A percentile compares a stretch with the other conserved stretches of the same genome.
These are phyloP conservation scores for Cuniculus paca DNA, from an alignment of 2,797 vertebrate genomes.

Conservation along the genomic window DNA sequence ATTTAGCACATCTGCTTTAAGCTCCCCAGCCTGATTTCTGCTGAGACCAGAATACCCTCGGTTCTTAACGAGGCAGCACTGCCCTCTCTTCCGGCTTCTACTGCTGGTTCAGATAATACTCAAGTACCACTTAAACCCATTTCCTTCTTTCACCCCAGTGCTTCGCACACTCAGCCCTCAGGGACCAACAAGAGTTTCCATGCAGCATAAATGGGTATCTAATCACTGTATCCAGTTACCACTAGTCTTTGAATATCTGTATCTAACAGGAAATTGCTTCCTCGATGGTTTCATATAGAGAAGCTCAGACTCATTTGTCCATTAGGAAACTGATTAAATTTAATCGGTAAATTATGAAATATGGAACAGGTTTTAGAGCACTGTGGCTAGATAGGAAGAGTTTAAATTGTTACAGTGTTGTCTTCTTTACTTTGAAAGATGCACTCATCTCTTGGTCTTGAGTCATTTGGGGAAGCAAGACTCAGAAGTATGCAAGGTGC, in stretches of 20 bases:
- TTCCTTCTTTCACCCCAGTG: constrained; percentile 37
- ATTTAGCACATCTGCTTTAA: neutral
- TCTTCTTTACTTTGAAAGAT: neutral
- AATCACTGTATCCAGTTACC: neutral
- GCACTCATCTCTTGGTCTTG: neutral
- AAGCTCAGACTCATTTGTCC: neutral
- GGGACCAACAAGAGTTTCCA: constrained; percentile 25
- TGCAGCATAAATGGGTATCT: constrained; percentile 33
- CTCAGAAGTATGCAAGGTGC: neutral
- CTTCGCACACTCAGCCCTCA: neutral
- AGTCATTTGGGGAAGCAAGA: neutral
- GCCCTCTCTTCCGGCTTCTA: neutral
- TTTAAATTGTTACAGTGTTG: neutral
- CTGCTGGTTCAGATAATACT: constrained; percentile 45
- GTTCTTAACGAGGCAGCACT: constrained; percentile 30
- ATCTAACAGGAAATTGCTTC: constrained; percentile 53
- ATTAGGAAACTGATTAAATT: constrained; percentile 50
- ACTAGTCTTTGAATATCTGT: constrained; percentile 21
- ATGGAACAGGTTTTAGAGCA: neutral
- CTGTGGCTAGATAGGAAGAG: neutral
- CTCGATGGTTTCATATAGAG: neutral
- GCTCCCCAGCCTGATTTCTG: neutral
- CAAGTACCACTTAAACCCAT: constrained; percentile 58
- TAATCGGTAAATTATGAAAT: constrained; percentile 32
- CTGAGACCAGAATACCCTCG: neutral